Evolutionary conservation across 30 jellyfish, hydroid and myxozoan genomes (phyloP), one percentile per base, ranked within the genome.

Genomic region (Cassiopea xamachana): DNA sequence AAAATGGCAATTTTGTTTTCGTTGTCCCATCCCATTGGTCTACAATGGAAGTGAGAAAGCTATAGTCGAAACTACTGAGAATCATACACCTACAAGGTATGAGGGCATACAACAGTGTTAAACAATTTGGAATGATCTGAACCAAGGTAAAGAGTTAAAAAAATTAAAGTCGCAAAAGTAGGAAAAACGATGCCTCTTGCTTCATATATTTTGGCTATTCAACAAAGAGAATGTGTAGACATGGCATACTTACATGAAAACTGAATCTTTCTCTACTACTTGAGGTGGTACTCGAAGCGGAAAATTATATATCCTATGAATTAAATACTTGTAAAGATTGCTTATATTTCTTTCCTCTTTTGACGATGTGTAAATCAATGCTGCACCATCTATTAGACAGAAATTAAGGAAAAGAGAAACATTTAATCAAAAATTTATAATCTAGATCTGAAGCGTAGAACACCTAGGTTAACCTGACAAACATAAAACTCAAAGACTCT

Each of bases 11-110:
- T 91, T 64, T 95, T 95, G 88, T 89, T 92, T 59, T 81, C 93
- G 84, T 91, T 92, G 83, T 95, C 99, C 99, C 99, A 95, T 12
- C 99, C 99, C 98, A 92, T 92, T 59, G 99, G 99, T 78, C 99
- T 95, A 85, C 1, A 87, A 51, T 50, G 60, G 2, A 79, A 59
- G 39, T 27, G 39, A 27, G 39, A 27, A 27, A 27, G 39, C 39
- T 27, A 27, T 27, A 27, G 39, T 27, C 0, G 39, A 27, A 27
- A 27, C 0, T 27, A 27, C 39, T 27, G 39, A 27, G 39, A 27
- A 27, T 27, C 39, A 27, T 27, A 27, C 39, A 27, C 39, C 39
- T 27, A 27, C 39, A 27, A 27, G 0, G 39, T 27, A 27, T 27
- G 39, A 27, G 39, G 39, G 39, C 39, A 27, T 27, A 27, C 39